Conservation (phyloP, 1,140 invertebrate species). For the Scaptomyza hsui region DNA sequence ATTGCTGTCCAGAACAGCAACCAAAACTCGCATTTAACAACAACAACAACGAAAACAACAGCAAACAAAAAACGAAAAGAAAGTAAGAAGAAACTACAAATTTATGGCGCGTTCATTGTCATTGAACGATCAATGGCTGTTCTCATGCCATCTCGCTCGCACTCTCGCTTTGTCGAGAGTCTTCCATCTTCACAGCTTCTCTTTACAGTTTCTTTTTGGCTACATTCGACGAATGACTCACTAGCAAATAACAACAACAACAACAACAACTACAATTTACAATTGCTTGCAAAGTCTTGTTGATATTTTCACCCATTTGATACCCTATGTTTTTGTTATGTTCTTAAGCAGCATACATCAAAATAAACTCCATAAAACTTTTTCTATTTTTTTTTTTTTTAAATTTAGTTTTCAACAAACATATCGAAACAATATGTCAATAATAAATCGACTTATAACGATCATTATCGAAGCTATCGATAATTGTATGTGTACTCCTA, state of each 20-base stretch:
- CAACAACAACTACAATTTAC: slow-evolving; percentile 20
- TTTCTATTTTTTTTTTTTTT: too few relatives aligned
- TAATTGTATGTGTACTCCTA: neutral
- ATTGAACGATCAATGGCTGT: too few relatives aligned
- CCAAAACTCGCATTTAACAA: slow-evolving; percentile 18
- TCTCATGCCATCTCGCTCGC: too few relatives aligned
- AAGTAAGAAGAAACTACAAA: slow-evolving; percentile 63
- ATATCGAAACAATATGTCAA: too few relatives aligned
- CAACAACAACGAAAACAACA: slow-evolving; percentile 4
- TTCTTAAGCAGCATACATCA: neutral
- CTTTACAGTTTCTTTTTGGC: slow-evolving; percentile 19
- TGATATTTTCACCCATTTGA: slow-evolving; percentile 10
- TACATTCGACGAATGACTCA: slow-evolving; percentile 43
- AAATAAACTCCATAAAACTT: too few relatives aligned
- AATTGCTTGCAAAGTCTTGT: slow-evolving; percentile 38
- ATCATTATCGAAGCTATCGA: neutral
- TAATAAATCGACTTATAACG: too few relatives aligned
- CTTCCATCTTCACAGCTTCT: neutral
- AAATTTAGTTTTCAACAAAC: too few relatives aligned
- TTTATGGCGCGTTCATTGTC: slow-evolving; percentile 64
- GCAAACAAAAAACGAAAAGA: slow-evolving; percentile 34
- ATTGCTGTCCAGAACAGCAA: slow-evolving; percentile 11
- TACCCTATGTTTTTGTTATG: neutral
- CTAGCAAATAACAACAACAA: slow-evolving; percentile 17
- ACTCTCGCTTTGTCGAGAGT: too few relatives aligned